Conservation (phyloP, 2,797 vertebrate species). For the Masticophis lateralis region DNA sequence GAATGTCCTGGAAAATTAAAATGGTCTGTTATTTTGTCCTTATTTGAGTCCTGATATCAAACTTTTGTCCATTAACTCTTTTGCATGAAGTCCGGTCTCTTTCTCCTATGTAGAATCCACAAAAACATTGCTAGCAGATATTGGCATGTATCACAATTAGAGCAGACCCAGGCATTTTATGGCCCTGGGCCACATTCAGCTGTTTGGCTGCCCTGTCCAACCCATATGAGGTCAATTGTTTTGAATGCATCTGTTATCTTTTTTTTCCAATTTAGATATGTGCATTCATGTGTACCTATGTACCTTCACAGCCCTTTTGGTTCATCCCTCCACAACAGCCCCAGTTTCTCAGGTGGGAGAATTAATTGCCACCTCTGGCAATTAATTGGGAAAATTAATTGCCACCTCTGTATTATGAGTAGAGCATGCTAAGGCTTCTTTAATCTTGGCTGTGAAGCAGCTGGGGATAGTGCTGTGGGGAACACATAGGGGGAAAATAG, state of each 20-base stretch:
- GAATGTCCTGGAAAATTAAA: background rate
- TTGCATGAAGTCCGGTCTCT: background rate
- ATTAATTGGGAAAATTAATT: background rate
- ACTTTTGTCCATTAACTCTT: background rate
- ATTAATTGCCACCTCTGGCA: background rate
- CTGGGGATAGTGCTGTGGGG: too few relatives aligned
- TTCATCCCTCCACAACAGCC: background rate
- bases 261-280: background rate
- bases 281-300: background rate
- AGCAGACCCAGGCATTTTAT: background rate
- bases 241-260: background rate
- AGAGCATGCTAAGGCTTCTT: background rate
- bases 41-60: background rate
- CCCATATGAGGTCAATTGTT: background rate
- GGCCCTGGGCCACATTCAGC: background rate
- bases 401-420: background rate
- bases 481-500: too few relatives aligned
- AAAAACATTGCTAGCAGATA: background rate
- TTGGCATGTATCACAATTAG: background rate
- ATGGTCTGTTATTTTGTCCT: background rate
- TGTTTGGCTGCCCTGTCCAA: background rate
- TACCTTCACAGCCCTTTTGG: background rate
- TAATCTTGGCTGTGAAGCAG: too few relatives aligned
- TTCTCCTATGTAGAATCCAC: background rate
- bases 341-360: background rate